These are phyloP conservation scores for Solea solea DNA, from an alignment of 2,113 vertebrate genomes.

Conservation along the genomic window DNA sequence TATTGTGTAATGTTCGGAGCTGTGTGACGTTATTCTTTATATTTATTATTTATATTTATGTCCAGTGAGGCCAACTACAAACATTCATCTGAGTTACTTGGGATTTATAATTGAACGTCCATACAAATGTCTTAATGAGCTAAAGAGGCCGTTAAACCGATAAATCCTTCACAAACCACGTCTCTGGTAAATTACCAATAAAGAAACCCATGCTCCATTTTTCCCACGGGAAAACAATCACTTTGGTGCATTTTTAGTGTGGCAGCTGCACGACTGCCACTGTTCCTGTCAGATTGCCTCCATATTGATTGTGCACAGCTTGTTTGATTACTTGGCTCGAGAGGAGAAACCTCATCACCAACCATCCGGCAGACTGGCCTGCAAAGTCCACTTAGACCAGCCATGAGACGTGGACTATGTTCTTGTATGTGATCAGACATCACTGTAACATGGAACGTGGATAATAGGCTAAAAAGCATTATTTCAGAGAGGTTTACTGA, in stretches of 20 bases:
- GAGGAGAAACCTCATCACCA: slow-evolving; percentile 17
- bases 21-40: no score
- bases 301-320: not conserved
- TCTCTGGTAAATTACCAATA: not conserved
- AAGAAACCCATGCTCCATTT: not conserved
- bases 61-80: no score
- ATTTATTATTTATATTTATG: no score
- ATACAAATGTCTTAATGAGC: not conserved
- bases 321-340: slow-evolving; percentile 9
- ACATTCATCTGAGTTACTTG: not conserved
- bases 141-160: not conserved
- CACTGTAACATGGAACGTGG: not conserved
- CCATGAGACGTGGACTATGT: not conserved
- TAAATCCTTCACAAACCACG: not conserved
- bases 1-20: no score
- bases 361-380: not conserved
- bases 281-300: not conserved
- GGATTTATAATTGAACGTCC: not conserved
- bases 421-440: not conserved
- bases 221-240: not conserved
- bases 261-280: not conserved
- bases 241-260: not conserved
- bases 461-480: not conserved
- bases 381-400: slow-evolving; percentile 15
- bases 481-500: not conserved